These are phyloP conservation scores for Lota lota DNA, from an alignment of 2,113 vertebrate species.

Conservation along the genomic window DNA sequence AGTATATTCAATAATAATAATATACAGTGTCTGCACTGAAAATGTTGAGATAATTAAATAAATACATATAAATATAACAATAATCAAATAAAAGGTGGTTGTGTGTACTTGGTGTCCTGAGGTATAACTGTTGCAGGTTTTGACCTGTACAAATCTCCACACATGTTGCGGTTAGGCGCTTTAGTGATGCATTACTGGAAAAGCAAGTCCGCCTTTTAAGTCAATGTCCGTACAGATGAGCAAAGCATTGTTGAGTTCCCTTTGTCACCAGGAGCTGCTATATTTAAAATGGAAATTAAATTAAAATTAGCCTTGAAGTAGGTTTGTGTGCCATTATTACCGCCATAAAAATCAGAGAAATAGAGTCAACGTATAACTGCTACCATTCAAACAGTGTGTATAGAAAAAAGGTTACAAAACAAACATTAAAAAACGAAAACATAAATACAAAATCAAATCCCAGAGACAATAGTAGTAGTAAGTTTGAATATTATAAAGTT, in stretches of 20 bases:
- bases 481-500: slow-evolving; percentile 21
- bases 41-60: slow-evolving; percentile 19
- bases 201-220: too few relatives aligned
- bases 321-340: too few relatives aligned
- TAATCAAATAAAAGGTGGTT: slow-evolving; percentile 39
- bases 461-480: slow-evolving; percentile 21
- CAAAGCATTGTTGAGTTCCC: too few relatives aligned
- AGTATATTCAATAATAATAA: too few relatives aligned
- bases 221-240: too few relatives aligned
- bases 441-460: slow-evolving; percentile 1
- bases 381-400: slow-evolving; percentile 1
- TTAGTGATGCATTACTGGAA: too few relatives aligned
- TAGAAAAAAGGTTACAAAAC: not conserved
- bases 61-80: slow-evolving; percentile 11
- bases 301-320: too few relatives aligned
- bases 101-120: slow-evolving; percentile 46
- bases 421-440: not conserved
- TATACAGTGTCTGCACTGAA: slow-evolving; percentile 13
- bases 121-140: slow-evolving; percentile 38
- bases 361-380: not conserved
- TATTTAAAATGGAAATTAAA: too few relatives aligned
- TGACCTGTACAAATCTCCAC: too few relatives aligned
- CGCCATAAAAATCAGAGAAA: too few relatives aligned
- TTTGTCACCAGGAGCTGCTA: too few relatives aligned
- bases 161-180: too few relatives aligned